Base-by-base conservation (phyloP, 2,113 vertebrate genomes). In the Aegotheles bennettii region DNA sequence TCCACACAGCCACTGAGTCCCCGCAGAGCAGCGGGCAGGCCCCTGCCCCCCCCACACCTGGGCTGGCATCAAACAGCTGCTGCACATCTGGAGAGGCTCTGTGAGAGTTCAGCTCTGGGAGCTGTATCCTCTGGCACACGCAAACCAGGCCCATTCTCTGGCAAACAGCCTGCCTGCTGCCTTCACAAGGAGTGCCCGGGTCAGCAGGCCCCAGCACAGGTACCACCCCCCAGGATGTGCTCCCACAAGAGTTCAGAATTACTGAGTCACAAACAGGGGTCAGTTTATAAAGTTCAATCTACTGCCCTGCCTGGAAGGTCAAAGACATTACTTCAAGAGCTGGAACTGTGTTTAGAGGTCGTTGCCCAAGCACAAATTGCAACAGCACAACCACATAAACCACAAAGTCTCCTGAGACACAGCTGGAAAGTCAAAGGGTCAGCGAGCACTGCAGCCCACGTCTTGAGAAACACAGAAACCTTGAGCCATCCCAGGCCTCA, bases 341-440 rank as follows among this genome's bases (percentile, higher is more conserved):
- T 63, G 64, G 33, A 89, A 89, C 42, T 74, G 31, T 54, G 80
- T 80, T 97, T 64, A 82, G 76, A 89, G 93, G 80, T 94, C 77
- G 43, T 64, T 93, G 80, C 83, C 69, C 80, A 59, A 84, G 56
- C 80, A 71, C 47, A 43, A 40, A 87, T 71, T 95, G 89, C 86
- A 93, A 92, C 80, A 94, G 69, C 54, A 70, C 33, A 59, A 90
- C 83, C 95, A 71, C 89, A 93, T 3, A 92, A 94, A 91, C 89
- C 94, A 84, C 93, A 94, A 76, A 79, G 59, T 63, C 91, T 89
- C 93, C 47, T 69, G 75, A 85, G 78, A 65, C 1, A 1, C 7
- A 84, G 57, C 35, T 75, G 51, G 60, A 48, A 71, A 78, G 94
- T 69, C 85, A 73, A 53, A 93, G 75, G 19, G 36, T 57, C 17